Evolutionary conservation across 2,888 invertebrate genomes (phyloP).

Genomic region (Erebia aethiops): DNA sequence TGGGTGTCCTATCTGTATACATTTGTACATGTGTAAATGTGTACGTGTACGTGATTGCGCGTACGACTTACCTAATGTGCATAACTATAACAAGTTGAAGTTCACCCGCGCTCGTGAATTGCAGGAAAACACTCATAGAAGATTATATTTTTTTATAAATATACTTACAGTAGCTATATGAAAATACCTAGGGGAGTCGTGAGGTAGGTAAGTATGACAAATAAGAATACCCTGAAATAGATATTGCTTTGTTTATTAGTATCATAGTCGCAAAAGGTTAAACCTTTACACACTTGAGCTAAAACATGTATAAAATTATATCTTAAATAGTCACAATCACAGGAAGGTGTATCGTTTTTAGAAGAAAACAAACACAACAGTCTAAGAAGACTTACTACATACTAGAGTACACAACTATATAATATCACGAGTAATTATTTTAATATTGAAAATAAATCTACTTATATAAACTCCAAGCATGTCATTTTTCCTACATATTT

Average conservation of each 20-base stretch:
- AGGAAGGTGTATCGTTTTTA: constrained; percentile 72
- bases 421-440: constrained; percentile 34
- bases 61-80: too few species aligned
- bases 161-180: background rate
- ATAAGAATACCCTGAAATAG: constrained; percentile 42
- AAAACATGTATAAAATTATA: constrained; percentile 75
- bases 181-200: background rate
- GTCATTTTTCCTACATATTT: constrained; percentile 37
- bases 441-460: constrained; percentile 28
- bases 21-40: too few species aligned
- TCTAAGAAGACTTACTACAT: constrained; percentile 46
- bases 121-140: too few species aligned
- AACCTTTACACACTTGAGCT: constrained; percentile 70
- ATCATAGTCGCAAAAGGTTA: constrained; percentile 74
- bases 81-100: too few species aligned
- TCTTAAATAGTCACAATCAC: constrained; percentile 76
- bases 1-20: too few species aligned
- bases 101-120: too few species aligned
- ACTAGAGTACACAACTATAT: constrained; percentile 39
- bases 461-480: constrained; percentile 29
- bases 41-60: too few species aligned
- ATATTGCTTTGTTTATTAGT: constrained; percentile 75
- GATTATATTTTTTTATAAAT: too few species aligned
- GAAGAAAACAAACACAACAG: constrained; percentile 64
- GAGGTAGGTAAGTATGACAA: background rate